These are phyloP conservation scores for Cremastinae sp. DNA, from an alignment of 2,888 invertebrate species.

Conservation along the genomic window DNA sequence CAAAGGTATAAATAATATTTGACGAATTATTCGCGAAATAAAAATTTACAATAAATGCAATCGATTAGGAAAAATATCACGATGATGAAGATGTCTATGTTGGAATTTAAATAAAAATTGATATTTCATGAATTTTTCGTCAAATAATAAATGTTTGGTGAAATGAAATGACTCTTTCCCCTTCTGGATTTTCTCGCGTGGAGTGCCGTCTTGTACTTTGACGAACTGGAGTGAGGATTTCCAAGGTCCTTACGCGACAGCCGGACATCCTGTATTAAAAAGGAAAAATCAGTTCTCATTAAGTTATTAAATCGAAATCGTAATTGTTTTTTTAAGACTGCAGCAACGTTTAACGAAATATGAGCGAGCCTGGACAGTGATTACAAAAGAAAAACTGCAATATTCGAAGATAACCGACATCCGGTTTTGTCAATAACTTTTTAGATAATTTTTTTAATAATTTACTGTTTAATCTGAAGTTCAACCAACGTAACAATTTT, in stretches of 20 bases:
- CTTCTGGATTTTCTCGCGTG: neutral
- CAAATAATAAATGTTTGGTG: constrained; percentile 11
- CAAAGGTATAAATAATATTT: neutral
- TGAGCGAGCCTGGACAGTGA: neutral
- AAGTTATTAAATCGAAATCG: neutral
- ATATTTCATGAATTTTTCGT: neutral
- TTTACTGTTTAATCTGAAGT: too few species aligned
- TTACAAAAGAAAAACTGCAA: neutral
- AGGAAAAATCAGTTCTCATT: constrained; percentile 18
- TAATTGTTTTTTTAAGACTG: neutral
- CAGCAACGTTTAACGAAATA: neutral
- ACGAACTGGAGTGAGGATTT: constrained; percentile 15
- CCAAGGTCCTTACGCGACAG: constrained; percentile 65
- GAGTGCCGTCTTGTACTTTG: constrained; percentile 66
- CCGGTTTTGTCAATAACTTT: too few species aligned
- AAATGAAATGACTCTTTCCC: neutral
- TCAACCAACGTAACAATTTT: too few species aligned
- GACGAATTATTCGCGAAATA: constrained; percentile 7
- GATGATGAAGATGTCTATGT: too few species aligned
- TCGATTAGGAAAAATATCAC: too few species aligned
- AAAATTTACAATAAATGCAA: too few species aligned
- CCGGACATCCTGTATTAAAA: constrained; percentile 82
- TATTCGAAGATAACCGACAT: too few species aligned
- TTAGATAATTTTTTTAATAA: neutral
- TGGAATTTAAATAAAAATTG: too few species aligned